Percentiles rank a stretch among this genome's conserved stretches.
These are phyloP conservation scores for Cyclura pinguis DNA, from an alignment of 2,797 vertebrate genomes.

Conservation along the genomic window DNA sequence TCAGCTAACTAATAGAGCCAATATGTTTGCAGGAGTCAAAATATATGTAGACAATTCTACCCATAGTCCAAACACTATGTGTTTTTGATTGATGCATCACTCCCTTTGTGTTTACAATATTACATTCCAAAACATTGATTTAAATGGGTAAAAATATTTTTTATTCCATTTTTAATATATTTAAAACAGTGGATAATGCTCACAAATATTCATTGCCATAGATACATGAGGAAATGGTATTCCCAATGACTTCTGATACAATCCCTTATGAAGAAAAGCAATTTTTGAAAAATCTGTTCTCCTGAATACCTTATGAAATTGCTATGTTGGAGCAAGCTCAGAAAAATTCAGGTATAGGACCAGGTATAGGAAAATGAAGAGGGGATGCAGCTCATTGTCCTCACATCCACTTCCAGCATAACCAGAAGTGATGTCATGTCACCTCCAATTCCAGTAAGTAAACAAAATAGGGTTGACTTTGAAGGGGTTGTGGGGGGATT, in stretches of 20 bases:
- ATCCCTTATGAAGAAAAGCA: background rate
- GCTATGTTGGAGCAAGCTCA: background rate
- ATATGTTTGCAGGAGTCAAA: conserved; percentile 34
- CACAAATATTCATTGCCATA: background rate
- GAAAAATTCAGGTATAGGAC: background rate
- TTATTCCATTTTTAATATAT: conserved; percentile 17
- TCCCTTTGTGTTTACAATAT: conserved; percentile 4
- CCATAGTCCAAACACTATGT: conserved; percentile 22
- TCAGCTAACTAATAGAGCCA: conserved; percentile 45
- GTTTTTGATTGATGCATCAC: conserved; percentile 14
- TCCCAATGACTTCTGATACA: background rate
- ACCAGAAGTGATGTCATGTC: background rate
- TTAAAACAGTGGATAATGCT: conserved; percentile 8
- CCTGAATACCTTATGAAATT: background rate
- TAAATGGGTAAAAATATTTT: conserved; percentile 24
- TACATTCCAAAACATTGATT: conserved; percentile 23
- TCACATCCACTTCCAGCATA: background rate
- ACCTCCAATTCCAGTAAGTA: background rate
- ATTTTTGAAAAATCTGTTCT: background rate
- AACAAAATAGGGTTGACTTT: too few relatives aligned
- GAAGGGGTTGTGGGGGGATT: too few relatives aligned
- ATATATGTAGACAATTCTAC: conserved; percentile 30
- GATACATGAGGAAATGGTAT: background rate
- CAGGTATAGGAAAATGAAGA: background rate
- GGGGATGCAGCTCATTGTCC: background rate